Evolutionary conservation across 1,140 invertebrate species (phyloP).

Genomic region (Galleria mellonella): DNA sequence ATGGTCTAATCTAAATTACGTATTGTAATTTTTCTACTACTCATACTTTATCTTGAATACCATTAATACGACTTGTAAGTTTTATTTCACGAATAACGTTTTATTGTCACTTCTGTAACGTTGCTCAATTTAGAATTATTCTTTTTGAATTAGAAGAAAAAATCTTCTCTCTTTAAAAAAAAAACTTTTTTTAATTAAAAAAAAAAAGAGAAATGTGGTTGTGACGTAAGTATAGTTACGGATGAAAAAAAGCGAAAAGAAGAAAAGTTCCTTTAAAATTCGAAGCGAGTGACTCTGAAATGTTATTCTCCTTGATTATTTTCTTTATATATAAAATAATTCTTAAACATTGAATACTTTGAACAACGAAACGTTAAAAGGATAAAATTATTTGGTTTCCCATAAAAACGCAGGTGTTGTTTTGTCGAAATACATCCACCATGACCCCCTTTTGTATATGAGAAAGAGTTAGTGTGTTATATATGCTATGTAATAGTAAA

Average conservation of each 20-base stretch:
- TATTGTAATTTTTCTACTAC: too few species aligned
- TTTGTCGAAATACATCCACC: background rate
- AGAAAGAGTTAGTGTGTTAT: conserved; percentile 10
- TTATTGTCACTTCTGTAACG: conserved; percentile 45
- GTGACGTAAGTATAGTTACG: conserved; percentile 52
- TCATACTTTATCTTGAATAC: too few species aligned
- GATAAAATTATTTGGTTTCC: conserved; percentile 3
- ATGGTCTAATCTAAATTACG: too few species aligned
- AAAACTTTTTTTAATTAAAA: conserved; percentile 31
- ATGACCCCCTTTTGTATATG: conserved; percentile 10
- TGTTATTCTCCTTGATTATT: conserved; percentile 45
- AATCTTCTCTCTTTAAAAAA: conserved; percentile 10
- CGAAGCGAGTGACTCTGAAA: conserved; percentile 53
- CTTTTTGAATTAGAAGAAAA: conserved; percentile 24
- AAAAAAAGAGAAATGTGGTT: conserved; percentile 46
- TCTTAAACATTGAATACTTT: conserved; percentile 12
- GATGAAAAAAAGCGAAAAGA: conserved; percentile 19
- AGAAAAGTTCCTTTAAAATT: conserved; percentile 35
- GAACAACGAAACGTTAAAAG: conserved; percentile 27
- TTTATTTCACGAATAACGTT: conserved; percentile 43
- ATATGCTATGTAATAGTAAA: conserved; percentile 17
- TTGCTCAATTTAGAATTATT: conserved; percentile 55
- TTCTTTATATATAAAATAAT: conserved; percentile 6
- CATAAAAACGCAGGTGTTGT: background rate
- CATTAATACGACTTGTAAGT: too few species aligned